Evolutionary conservation across 1,140 invertebrate genomes (phyloP).

Genomic region (Penaeus indicus): DNA sequence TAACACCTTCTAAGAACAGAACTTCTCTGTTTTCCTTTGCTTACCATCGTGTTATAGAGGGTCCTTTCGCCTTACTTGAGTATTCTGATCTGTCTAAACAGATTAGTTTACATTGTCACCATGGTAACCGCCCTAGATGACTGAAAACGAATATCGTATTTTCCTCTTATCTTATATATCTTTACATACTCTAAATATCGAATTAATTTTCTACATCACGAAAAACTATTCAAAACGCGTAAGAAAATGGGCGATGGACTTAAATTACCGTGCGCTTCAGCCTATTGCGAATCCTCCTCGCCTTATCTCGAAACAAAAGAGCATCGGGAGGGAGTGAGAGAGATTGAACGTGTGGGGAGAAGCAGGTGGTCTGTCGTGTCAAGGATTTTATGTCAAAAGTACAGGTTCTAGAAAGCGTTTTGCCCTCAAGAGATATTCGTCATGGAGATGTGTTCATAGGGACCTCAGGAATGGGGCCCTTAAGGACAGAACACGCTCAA

Average conservation of each 20-base stretch:
- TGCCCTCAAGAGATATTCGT: not conserved
- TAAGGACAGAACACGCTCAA: constrained; percentile 33
- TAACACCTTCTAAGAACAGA: too few relatives aligned
- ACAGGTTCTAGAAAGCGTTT: not conserved
- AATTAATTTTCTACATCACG: too few relatives aligned
- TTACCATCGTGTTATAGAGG: too few relatives aligned
- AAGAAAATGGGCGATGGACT: not conserved
- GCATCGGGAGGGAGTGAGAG: constrained; percentile 55
- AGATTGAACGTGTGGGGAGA: constrained; percentile 36
- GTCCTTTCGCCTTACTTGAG: too few relatives aligned
- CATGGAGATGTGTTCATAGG: constrained; percentile 7
- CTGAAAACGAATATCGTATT: not conserved
- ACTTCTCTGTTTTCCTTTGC: too few relatives aligned
- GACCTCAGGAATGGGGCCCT: constrained; percentile 54
- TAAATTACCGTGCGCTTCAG: not conserved
- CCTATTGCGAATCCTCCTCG: not conserved
- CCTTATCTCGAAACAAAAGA: constrained; percentile 35
- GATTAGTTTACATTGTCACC: constrained; percentile 33
- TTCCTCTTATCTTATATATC: not conserved
- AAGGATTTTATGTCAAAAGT: constrained; percentile 24
- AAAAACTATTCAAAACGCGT: too few relatives aligned
- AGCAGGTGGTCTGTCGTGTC: constrained; percentile 40
- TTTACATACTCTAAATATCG: not conserved
- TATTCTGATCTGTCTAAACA: too few relatives aligned
- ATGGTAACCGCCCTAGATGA: constrained; percentile 1